Evolutionary conservation across 2,113 vertebrate species (phyloP).

Genomic region (Crotalus helleri): DNA sequence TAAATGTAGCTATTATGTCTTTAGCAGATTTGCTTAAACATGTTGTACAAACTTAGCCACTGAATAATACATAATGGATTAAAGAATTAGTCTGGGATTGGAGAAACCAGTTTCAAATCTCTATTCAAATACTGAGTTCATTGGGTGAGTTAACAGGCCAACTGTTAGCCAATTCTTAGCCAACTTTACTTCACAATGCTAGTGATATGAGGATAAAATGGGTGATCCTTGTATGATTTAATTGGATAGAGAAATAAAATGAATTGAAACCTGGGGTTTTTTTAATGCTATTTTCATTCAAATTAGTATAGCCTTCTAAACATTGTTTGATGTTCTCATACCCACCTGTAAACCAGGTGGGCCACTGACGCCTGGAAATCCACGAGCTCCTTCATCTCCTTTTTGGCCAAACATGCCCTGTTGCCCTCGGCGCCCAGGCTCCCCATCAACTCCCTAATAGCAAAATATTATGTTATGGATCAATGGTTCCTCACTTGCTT

Average conservation of each 20-base stretch:
- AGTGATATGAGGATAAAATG: not conserved
- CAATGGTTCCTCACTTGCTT: not conserved
- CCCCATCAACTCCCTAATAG: constrained; percentile 82
- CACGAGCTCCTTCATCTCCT: constrained; percentile 85
- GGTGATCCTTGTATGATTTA: not conserved
- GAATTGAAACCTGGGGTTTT: not conserved
- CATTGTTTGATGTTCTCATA: not conserved
- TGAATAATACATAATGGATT: not conserved
- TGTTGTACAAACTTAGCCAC: not conserved
- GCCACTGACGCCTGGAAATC: constrained; percentile 77
- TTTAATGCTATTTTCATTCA: not conserved
- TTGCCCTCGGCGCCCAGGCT: constrained; percentile 84
- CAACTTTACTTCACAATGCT: not conserved
- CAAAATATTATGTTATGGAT: not conserved
- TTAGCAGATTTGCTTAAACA: not conserved
- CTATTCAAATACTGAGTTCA: not conserved
- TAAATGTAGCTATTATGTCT: not conserved
- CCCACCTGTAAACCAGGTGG: constrained; percentile 84
- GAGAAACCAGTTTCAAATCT: not conserved
- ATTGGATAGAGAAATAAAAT: not conserved
- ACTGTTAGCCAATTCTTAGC: not conserved
- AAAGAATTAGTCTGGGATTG: not conserved
- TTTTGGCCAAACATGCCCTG: constrained; percentile 88
- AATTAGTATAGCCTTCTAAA: not conserved
- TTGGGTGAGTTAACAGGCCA: not conserved